Conservation (phyloP, 2,797 vertebrate genomes). For the Podargus strigoides region DNA sequence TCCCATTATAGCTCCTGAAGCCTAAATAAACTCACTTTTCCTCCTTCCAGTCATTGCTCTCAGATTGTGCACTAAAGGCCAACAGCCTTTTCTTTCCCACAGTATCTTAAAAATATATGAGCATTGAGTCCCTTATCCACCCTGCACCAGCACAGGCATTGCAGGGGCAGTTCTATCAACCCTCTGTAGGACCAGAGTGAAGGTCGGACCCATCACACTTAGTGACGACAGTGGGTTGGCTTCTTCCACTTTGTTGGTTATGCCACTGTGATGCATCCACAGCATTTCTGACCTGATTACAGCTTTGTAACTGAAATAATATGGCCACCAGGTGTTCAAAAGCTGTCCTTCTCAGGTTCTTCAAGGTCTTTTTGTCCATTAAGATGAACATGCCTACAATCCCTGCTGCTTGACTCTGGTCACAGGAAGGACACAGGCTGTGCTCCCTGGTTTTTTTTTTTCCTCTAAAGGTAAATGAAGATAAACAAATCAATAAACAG, state of each 20-base stretch:
- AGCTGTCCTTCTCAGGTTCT: neutral
- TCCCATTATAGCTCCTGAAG: neutral
- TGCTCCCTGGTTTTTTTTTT: neutral
- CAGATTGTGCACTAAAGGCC: neutral
- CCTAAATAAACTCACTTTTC: neutral
- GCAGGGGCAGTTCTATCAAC: neutral
- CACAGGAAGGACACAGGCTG: neutral
- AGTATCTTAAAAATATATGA: neutral
- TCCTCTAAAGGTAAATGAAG: conserved; percentile 37
- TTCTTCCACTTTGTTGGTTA: neutral
- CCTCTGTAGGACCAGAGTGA: neutral
- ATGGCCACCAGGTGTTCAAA: neutral
- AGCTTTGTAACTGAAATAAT: neutral
- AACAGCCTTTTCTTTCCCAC: neutral
- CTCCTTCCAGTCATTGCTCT: neutral
- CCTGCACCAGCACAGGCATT: neutral
- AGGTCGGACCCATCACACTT: neutral
- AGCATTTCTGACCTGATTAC: neutral
- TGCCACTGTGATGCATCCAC: neutral
- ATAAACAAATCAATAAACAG: conserved; percentile 32
- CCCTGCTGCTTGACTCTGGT: neutral
- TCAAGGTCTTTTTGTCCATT: conserved; percentile 18
- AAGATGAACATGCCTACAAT: neutral
- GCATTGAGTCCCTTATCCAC: neutral
- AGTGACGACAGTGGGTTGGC: neutral